phyloP scores from a whole-genome alignment of 92 coral and sea anemone genomes.

The Heliopora coerulea region DNA sequence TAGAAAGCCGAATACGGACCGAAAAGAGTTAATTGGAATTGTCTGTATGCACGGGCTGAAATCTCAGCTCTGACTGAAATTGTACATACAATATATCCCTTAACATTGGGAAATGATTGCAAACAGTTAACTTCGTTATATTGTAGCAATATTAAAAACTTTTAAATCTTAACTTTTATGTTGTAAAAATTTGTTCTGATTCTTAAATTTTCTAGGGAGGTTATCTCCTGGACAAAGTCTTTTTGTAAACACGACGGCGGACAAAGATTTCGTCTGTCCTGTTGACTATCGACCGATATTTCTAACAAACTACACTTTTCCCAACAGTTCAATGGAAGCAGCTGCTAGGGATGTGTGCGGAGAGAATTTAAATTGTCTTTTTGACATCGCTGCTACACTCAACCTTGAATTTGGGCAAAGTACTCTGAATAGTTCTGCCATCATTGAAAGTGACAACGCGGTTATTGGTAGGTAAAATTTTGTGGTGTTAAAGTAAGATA shows the following conservation, averaged over 20 bases:
- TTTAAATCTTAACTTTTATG: too few species aligned
- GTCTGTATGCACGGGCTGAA: too few species aligned
- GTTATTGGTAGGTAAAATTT: constrained; percentile 48
- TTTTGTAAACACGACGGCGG: constrained; percentile 55
- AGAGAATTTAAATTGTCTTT: constrained; percentile 57
- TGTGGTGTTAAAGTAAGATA: neutral
- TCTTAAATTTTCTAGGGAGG: constrained; percentile 63
- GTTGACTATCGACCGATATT: constrained; percentile 69
- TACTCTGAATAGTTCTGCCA: constrained; percentile 50
- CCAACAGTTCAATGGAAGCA: constrained; percentile 46
- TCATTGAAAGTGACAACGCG: constrained; percentile 42
- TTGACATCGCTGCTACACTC: constrained; percentile 70
- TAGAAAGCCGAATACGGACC: too few species aligned
- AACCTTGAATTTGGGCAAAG: constrained; percentile 53
- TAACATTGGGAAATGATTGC: too few species aligned
- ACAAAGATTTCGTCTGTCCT: constrained; percentile 41
- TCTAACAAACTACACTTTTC: constrained; percentile 61
- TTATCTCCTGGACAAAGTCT: constrained; percentile 48
- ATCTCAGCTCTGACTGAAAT: too few species aligned
- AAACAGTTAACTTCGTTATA: too few species aligned
- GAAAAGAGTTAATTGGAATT: too few species aligned
- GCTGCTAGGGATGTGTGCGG: constrained; percentile 61
- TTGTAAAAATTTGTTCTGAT: neutral
- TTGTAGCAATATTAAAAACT: too few species aligned
- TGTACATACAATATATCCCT: too few species aligned